Evolutionary conservation across 37 sponge, comb jelly and placozoan species (phyloP), one percentile per base, ranked within the genome.

Genomic region (Beroe forskalii): DNA sequence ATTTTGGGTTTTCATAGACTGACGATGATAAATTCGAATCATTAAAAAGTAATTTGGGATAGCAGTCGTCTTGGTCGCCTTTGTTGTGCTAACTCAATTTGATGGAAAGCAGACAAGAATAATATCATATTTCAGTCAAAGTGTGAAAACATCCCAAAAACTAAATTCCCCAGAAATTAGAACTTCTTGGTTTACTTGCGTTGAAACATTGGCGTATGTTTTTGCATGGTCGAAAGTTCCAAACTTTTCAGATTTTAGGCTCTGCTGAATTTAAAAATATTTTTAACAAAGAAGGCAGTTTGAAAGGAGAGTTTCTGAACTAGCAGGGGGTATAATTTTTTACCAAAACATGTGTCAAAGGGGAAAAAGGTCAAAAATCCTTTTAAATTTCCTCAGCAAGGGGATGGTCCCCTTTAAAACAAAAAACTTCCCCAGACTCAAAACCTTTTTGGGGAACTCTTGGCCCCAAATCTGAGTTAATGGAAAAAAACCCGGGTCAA

Each of bases 161-260:
- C 23, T 66, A 24, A 24, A 24, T 14, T 27, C 27, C 67, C 28
- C 8, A 14, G 8, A 66, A n/a, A 66, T 24, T 66, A 27, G 67
- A 66, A 66, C 20, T 66, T n/a, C 67, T 66, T n/a, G 67, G n/a
- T n/a, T 24, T 66, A 25, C 67, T n/a, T 66, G 8, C 67, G 23
- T 14, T 24, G 23, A 66, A 25, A 25, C 67, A 66, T 66, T 66
- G 28, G 28, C 23, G 67, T 8, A 66, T 66, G 6, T 66, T n/a
- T 66, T 24, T 66, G 6, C 23, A 66, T n/a, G 67, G 27, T 6
- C 6, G 6, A 25, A 14, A 66, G 8, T 66, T 66, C 28, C 28
- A 8, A n/a, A 66, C 28, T 66, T 24, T n/a, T 8, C 8, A 6
- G 28, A 6, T 66, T 14, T 24, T n/a, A 66, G 20, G 28, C 28